Percentiles rank a stretch among this genome's conserved stretches.
These are phyloP conservation scores for Lysiphlebus fabarum DNA, from an alignment of 1,140 invertebrate genomes.

Conservation along the genomic window DNA sequence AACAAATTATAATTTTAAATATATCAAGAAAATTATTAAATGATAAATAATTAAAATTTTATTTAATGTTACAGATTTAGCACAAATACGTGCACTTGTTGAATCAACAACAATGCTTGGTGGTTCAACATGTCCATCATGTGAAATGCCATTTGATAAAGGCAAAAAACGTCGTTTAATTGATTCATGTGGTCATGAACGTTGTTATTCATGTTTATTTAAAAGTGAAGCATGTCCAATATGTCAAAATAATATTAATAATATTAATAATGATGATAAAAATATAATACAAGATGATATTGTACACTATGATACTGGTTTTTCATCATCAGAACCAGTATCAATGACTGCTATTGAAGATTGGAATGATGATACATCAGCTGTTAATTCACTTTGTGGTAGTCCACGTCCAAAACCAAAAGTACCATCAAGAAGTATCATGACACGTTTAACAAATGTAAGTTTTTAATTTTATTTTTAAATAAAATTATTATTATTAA, in stretches of 20 bases:
- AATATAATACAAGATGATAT: conserved; percentile 12
- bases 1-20: no score
- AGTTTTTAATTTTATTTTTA: conserved; percentile 24
- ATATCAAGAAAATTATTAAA: background rate
- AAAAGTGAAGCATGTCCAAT: conserved; percentile 86
- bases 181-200: conserved; percentile 89
- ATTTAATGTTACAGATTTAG: conserved; percentile 67
- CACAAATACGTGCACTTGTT: conserved; percentile 65
- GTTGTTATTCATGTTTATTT: conserved; percentile 92
- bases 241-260: conserved; percentile 57
- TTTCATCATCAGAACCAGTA: conserved; percentile 30
- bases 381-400: conserved; percentile 49
- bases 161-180: conserved; percentile 91
- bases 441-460: conserved; percentile 33
- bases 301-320: conserved; percentile 21
- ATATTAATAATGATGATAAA: conserved; percentile 20
- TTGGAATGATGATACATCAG: conserved; percentile 48
- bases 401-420: conserved; percentile 45
- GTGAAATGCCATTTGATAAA: conserved; percentile 90
- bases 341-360: conserved; percentile 38
- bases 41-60: conserved; percentile 26
- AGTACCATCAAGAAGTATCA: conserved; percentile 32
- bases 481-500: conserved; percentile 3
- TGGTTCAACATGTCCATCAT: conserved; percentile 71
- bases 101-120: conserved; percentile 64